phyloP scores from a whole-genome alignment of 2,797 vertebrate species.

The Premnoplex brunnescens region DNA sequence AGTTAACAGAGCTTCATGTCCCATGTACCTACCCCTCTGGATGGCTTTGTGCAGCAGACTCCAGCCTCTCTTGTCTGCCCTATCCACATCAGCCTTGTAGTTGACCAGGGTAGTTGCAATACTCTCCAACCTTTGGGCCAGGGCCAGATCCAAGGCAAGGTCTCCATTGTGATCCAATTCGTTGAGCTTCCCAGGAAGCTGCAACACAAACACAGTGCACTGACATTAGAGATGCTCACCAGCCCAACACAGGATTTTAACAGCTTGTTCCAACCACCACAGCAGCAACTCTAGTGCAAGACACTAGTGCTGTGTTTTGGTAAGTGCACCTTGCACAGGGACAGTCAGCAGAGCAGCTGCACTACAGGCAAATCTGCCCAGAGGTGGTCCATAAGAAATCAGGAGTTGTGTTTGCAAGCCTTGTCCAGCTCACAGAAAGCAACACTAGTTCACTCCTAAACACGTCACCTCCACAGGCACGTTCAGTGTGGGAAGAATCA shows the following conservation, averaged over 20 bases:
- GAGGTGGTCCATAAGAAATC: background rate
- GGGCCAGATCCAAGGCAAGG: slow-evolving; percentile 91
- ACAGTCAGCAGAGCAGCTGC: background rate
- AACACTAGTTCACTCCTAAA: background rate
- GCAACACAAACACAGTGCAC: background rate
- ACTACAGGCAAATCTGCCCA: background rate
- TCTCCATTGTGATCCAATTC: slow-evolving; percentile 94
- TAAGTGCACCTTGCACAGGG: background rate
- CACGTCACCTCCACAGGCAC: background rate
- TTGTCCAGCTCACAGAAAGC: background rate
- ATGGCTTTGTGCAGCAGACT: slow-evolving; percentile 97
- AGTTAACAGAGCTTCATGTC: background rate
- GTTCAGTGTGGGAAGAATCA: background rate
- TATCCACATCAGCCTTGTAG: slow-evolving; percentile 93
- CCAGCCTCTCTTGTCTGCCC: slow-evolving; percentile 95
- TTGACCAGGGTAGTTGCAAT: slow-evolving; percentile 94
- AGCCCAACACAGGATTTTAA: background rate
- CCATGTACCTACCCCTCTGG: slow-evolving; percentile 85
- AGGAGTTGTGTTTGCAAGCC: background rate
- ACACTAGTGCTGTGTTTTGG: background rate
- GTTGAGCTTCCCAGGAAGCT: slow-evolving; percentile 95
- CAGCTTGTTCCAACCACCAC: background rate
- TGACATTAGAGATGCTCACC: background rate
- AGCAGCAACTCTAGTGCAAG: background rate
- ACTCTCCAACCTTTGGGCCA: slow-evolving; percentile 89